Evolutionary conservation across 2,888 invertebrate species (phyloP), one percentile per base, ranked within the genome.

Genomic region (Emmelina monodactyla): DNA sequence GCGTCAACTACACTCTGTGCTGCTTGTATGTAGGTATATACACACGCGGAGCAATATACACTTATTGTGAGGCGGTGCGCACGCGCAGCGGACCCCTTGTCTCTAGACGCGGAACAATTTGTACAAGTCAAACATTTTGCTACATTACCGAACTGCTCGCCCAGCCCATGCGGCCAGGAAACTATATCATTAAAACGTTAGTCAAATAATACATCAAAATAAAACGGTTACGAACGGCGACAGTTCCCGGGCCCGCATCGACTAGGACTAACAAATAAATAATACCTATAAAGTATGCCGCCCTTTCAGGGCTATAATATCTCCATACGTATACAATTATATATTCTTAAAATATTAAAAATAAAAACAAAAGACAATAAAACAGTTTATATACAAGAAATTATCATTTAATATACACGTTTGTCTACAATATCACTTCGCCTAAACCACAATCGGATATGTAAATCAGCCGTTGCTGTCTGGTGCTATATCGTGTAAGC

Each of bases 311-410:
- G 25, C 25, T 25, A 25, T 25, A 25, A 25, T 25, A n/a, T 25
- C n/a, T 10, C 9, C 11, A 25, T 25, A 25, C 25, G 25, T 25
- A 25, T 25, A 25, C 25, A 25, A 51, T 52, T 49, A 53, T 55
- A 64, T 65, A 66, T 61, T 65, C 66, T 68, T 71, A 25, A 3
- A 25, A 25, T n/a, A n/a, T n/a, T 25, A 71, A 67, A 68, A 67
- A 67, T 64, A 69, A 62, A 66, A 66, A 58, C 61, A 64, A 67
- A 68, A 66, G 61, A 63, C 58, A 51, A 50, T 52, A 54, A 51
- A 51, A 47, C 36, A 45, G 45, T 55, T 62, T 73, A 76, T 76
- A 66, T 72, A 76, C 75, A 75, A 58, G 56, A 64, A 75, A 69
- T 69, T 60, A 71, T 71, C 71, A 68, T 68, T 65, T 60, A 70